Evolutionary conservation across 2,888 invertebrate genomes (phyloP), one percentile per base, ranked within the genome.

Genomic region (Graphium colonna): DNA sequence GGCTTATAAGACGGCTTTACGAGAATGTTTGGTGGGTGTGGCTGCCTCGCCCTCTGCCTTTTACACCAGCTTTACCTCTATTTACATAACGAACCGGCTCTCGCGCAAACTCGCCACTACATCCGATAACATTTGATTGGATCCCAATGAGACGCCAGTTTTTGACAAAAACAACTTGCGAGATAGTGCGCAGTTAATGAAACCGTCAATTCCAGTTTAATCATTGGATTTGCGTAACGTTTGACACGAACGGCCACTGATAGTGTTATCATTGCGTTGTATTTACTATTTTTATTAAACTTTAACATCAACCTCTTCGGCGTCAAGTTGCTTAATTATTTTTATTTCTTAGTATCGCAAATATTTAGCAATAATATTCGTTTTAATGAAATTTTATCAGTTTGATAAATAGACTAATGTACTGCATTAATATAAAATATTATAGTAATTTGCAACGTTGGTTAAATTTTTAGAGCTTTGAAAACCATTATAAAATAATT

Each of bases 291-390:
- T 31, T 16, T 26, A 36, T 48, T 42, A 41, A 39, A 43, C 16
- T 59, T 43, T 48, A 39, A n/a, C 40, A 10, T 17, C 55, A 57
- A 61, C 26, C 60, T 63, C 46, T 38, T 58, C n/a, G 62, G 63
- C 63, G 61, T 67, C 65, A 62, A 48, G 59, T 60, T 55, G 51
- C 63, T 39, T n/a, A 31, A 40, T 56, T 63, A 55, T 63, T 65
- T 59, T 47, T 31, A 41, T 36, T 42, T 21, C 2, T 21, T 21
- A 3, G 3, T 21, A 21, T 40, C 33, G n/a, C 16, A 40, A 9
- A 5, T 5, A 21, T 21, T 21, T 21, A 21, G 21, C 21, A n/a
- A n/a, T n/a, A n/a, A n/a, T n/a, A n/a, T n/a, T n/a, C n/a, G n/a
- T n/a, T n/a, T n/a, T n/a, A n/a, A n/a, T n/a, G n/a, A n/a, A n/a